These are phyloP conservation scores for Pyrocoelia pectoralis DNA, from an alignment of 2,888 invertebrate species.

Conservation along the genomic window DNA sequence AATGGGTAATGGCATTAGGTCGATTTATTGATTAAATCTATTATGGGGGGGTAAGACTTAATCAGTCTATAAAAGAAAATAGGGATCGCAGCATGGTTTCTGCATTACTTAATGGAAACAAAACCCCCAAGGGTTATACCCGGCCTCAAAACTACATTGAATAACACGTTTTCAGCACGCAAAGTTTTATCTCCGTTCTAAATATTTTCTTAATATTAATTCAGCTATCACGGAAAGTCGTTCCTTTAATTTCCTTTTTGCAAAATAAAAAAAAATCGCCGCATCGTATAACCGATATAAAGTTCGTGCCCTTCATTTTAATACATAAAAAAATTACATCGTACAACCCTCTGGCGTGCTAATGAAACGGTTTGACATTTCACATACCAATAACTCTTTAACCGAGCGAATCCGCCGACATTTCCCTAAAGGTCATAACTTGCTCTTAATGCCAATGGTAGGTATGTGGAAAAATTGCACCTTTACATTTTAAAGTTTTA, in stretches of 20 bases:
- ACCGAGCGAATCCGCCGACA: slow-evolving; percentile 43
- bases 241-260: neutral
- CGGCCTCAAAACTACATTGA: slow-evolving; percentile 23
- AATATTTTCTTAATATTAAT: neutral
- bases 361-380: slow-evolving; percentile 41
- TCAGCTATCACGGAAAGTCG: neutral
- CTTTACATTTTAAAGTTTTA: no score
- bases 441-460: neutral
- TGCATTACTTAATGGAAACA: slow-evolving; percentile 43
- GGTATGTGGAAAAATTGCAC: no score
- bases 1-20: neutral
- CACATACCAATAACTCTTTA: slow-evolving; percentile 41
- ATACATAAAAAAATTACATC: neutral
- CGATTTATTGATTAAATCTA: slow-evolving; percentile 27
- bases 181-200: slow-evolving; percentile 11
- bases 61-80: slow-evolving; percentile 39
- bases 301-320: no score
- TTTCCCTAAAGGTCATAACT: slow-evolving; percentile 37
- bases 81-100: slow-evolving; percentile 40
- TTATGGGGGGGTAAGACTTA: slow-evolving; percentile 33
- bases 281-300: neutral
- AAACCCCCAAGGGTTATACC: slow-evolving; percentile 33
- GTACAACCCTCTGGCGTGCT: slow-evolving; percentile 26
- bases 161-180: slow-evolving; percentile 30
- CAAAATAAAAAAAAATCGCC: neutral